These are phyloP conservation scores for Cynoglossus semilaevis DNA, from an alignment of 2,113 vertebrate species.

Conservation along the genomic window DNA sequence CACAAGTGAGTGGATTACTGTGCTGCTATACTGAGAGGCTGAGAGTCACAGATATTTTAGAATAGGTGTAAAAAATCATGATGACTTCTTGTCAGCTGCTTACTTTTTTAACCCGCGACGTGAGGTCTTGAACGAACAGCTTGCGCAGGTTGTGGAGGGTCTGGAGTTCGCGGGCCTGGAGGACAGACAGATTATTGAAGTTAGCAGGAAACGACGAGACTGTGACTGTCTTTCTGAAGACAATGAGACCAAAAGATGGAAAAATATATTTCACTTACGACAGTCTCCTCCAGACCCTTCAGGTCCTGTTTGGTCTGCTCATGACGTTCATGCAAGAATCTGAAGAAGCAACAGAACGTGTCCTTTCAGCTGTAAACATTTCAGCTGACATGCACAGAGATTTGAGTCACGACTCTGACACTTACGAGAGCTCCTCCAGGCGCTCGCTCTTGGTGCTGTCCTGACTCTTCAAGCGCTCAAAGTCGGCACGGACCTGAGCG, in stretches of 20 bases:
- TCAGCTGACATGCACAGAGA: too few species aligned
- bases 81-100: slow-evolving; percentile 10
- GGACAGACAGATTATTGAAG: slow-evolving; percentile 12
- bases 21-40: neutral
- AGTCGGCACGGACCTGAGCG: slow-evolving; percentile 84
- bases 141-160: slow-evolving; percentile 96
- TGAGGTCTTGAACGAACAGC: slow-evolving; percentile 96
- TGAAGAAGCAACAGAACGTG: slow-evolving; percentile 49
- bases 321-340: slow-evolving; percentile 89
- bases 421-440: slow-evolving; percentile 90
- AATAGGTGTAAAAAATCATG: neutral
- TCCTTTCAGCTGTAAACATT: too few species aligned
- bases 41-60: slow-evolving; percentile 3
- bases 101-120: slow-evolving; percentile 93
- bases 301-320: slow-evolving; percentile 93
- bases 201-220: neutral
- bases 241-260: too few species aligned
- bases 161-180: slow-evolving; percentile 90
- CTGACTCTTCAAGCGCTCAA: slow-evolving; percentile 84
- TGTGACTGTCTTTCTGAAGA: too few species aligned
- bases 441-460: slow-evolving; percentile 84
- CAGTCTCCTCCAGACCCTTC: slow-evolving; percentile 91
- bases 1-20: neutral
- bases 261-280: slow-evolving; percentile 78
- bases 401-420: slow-evolving; percentile 12